These are phyloP conservation scores for Percopsis transmontana DNA, from an alignment of 2,113 vertebrate species.

Conservation along the genomic window DNA sequence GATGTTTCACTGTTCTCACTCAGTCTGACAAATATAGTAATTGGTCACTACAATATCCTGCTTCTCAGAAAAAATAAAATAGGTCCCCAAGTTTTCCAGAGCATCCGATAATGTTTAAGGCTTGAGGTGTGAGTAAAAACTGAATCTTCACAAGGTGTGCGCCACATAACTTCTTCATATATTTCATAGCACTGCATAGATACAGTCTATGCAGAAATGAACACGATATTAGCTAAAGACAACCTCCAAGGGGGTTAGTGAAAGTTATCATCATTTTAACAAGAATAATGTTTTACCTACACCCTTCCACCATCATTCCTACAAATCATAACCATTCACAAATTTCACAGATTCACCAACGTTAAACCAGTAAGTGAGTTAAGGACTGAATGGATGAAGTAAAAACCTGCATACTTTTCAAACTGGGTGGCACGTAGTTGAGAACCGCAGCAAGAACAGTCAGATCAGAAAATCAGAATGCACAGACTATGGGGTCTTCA, in stretches of 20 bases:
- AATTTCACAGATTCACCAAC: too few species aligned
- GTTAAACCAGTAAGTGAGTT: too few species aligned
- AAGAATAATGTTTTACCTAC: slow-evolving; percentile 20
- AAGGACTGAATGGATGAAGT: slow-evolving; percentile 14
- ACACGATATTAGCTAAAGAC: slow-evolving; percentile 22
- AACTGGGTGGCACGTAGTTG: too few species aligned
- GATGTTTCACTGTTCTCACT: neutral
- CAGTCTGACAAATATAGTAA: too few species aligned
- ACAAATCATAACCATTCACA: too few species aligned
- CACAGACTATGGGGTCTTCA: slow-evolving; percentile 17
- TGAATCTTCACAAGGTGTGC: slow-evolving; percentile 39
- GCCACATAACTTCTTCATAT: slow-evolving; percentile 5
- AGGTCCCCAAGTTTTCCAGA: slow-evolving; percentile 59
- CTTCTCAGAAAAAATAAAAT: slow-evolving; percentile 59
- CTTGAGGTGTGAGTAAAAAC: slow-evolving; percentile 73
- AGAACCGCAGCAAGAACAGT: too few species aligned
- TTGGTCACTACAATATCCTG: slow-evolving; percentile 32
- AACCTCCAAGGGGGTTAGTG: slow-evolving; percentile 27
- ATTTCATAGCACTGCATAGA: slow-evolving; percentile 28
- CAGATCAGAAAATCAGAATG: slow-evolving; percentile 24
- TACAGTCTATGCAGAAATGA: slow-evolving; percentile 9
- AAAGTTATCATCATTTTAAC: slow-evolving; percentile 17
- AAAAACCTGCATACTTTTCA: too few species aligned
- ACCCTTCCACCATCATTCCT: slow-evolving; percentile 19
- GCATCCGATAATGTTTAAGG: slow-evolving; percentile 73